A percentile compares a stretch with the other conserved stretches of the same genome.
Conservation (phyloP, 2,113 vertebrate genomes). For the Odocoileus virginianus region DNA sequence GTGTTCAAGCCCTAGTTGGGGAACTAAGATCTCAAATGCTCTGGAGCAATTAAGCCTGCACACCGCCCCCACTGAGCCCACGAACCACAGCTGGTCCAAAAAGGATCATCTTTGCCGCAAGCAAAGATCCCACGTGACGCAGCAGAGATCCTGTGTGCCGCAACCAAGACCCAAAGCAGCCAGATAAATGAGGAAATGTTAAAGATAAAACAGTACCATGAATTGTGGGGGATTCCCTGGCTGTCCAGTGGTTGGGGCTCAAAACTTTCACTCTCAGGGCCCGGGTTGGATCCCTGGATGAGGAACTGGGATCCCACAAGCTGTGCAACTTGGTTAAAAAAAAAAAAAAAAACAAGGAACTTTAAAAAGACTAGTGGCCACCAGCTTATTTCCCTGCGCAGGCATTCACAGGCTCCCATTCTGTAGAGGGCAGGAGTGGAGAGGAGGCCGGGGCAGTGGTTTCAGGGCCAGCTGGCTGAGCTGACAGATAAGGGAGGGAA, state of each 20-base stretch:
- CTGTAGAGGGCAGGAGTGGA: not conserved
- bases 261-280: not conserved
- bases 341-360: not conserved
- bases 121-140: not conserved
- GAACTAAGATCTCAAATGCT: not conserved
- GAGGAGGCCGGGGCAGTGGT: not conserved
- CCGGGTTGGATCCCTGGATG: fast-evolving
- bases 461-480: not conserved
- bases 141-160: not conserved
- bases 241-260: not conserved
- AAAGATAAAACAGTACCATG: not conserved
- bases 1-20: not conserved
- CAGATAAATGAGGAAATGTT: not conserved
- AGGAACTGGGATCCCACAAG: not conserved
- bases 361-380: not conserved
- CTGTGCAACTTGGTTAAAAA: not conserved
- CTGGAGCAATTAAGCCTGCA: not conserved
- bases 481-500: not conserved
- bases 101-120: not conserved
- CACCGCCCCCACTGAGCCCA: not conserved
- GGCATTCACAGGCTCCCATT: fast-evolving
- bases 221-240: not conserved
- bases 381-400: not conserved
- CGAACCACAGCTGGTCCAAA: no score
- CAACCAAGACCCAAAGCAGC: not conserved